These are phyloP conservation scores for Natrix natrix DNA, from an alignment of 2,797 vertebrate genomes.

Conservation along the genomic window DNA sequence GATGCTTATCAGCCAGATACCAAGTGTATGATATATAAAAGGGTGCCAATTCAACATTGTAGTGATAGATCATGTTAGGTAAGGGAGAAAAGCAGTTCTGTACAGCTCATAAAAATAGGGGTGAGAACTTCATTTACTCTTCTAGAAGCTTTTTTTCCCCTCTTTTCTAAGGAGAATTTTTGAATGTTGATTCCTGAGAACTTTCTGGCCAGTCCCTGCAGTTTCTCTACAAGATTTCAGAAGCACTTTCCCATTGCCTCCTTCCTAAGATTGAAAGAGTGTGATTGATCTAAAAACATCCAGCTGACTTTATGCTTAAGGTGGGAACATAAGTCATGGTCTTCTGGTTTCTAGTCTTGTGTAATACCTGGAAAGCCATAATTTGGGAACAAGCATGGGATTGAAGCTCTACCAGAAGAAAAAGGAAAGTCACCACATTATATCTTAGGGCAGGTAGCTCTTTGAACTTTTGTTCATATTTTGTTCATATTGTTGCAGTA, in stretches of 20 bases:
- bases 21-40: not conserved
- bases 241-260: not conserved
- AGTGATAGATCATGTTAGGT: not conserved
- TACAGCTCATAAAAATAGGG: not conserved
- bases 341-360: not conserved
- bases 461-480: not conserved
- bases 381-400: not conserved
- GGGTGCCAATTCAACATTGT: not conserved
- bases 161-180: not conserved
- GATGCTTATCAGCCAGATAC: slow-evolving; percentile 11
- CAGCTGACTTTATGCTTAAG: not conserved
- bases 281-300: not conserved
- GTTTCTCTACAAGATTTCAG: not conserved
- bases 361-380: not conserved
- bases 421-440: not conserved
- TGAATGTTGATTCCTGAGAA: not conserved
- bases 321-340: not conserved
- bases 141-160: not conserved
- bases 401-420: not conserved
- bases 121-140: not conserved
- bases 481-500: not conserved
- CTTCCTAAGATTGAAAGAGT: not conserved
- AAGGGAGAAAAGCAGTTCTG: not conserved
- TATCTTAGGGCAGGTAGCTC: not conserved
- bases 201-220: not conserved